These are phyloP conservation scores for Hippocampus comes DNA, from an alignment of 2,113 vertebrate genomes.

Conservation along the genomic window DNA sequence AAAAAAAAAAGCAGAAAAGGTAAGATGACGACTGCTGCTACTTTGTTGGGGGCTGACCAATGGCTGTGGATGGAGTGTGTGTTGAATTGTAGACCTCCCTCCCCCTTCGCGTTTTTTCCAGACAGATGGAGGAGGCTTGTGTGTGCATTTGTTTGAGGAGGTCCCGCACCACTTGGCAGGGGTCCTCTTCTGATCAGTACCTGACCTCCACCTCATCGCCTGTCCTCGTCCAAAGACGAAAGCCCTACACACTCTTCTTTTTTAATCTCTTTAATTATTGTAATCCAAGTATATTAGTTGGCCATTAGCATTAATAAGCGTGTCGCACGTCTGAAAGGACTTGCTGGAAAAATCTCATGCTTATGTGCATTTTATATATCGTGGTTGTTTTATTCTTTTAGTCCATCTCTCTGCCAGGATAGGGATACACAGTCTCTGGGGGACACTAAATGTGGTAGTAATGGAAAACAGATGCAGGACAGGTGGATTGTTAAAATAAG, in stretches of 20 bases:
- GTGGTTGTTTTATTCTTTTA: not conserved
- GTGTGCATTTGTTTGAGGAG: conserved; percentile 50
- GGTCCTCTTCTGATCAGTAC: conserved; percentile 60
- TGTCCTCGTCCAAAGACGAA: conserved; percentile 61
- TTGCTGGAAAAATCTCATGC: not conserved
- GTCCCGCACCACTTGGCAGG: conserved; percentile 62
- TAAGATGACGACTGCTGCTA: too few species aligned
- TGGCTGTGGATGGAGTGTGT: too few species aligned
- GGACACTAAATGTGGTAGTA: conserved; percentile 11
- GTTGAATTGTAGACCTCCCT: conserved; percentile 26
- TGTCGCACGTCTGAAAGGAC: not conserved
- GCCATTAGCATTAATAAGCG: not conserved
- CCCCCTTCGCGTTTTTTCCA: conserved; percentile 34
- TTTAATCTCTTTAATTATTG: not conserved
- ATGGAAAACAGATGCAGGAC: conserved; percentile 45
- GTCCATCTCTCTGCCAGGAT: not conserved
- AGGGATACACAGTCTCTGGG: not conserved
- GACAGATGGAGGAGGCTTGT: conserved; percentile 60
- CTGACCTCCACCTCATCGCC: conserved; percentile 65
- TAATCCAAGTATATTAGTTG: not conserved
- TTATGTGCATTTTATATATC: not conserved
- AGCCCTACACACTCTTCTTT: conserved; percentile 15
- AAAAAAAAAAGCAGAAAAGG: too few species aligned
- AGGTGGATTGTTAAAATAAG: conserved; percentile 59
- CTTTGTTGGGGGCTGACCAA: not conserved